A percentile compares a stretch with the other conserved stretches of the same genome.
These are phyloP conservation scores for Melanostoma scalare DNA, from an alignment of 2,888 invertebrate genomes.

Conservation along the genomic window DNA sequence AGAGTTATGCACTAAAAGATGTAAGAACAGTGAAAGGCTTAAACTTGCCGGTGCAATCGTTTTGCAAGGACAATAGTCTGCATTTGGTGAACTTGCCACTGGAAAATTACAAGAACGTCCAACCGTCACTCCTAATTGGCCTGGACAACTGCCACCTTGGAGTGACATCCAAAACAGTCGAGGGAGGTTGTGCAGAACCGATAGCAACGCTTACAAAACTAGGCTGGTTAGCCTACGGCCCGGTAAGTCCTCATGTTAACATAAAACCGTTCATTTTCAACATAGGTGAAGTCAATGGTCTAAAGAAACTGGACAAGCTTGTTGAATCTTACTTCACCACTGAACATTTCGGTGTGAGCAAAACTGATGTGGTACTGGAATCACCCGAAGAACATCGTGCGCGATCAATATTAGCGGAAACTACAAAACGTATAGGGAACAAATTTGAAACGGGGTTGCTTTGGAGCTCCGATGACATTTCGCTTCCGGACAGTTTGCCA, in stretches of 20 bases:
- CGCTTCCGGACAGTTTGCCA: slow-evolving; percentile 47
- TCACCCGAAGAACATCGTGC: slow-evolving; percentile 40
- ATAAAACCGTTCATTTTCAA: slow-evolving; percentile 14
- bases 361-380: slow-evolving; percentile 9
- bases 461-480: slow-evolving; percentile 44
- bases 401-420: slow-evolving; percentile 32
- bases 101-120: not conserved
- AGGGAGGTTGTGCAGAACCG: not conserved
- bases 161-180: not conserved
- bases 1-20: too few species aligned
- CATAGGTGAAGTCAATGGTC: slow-evolving; percentile 15
- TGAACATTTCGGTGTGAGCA: slow-evolving; percentile 42
- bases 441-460: slow-evolving; percentile 60
- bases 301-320: slow-evolving; percentile 23
- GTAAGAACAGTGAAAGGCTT: slow-evolving; percentile 26
- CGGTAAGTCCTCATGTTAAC: not conserved
- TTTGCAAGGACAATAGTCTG: not conserved
- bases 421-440: slow-evolving; percentile 16
- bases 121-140: slow-evolving; percentile 1
- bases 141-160: slow-evolving; percentile 27
- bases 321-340: slow-evolving; percentile 42
- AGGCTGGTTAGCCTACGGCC: slow-evolving; percentile 51
- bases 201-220: slow-evolving; percentile 28
- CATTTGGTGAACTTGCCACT: not conserved
- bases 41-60: slow-evolving; percentile 36